These are phyloP conservation scores for Pantherophis alleghaniensis DNA, from an alignment of 2,797 vertebrate genomes.

Conservation along the genomic window DNA sequence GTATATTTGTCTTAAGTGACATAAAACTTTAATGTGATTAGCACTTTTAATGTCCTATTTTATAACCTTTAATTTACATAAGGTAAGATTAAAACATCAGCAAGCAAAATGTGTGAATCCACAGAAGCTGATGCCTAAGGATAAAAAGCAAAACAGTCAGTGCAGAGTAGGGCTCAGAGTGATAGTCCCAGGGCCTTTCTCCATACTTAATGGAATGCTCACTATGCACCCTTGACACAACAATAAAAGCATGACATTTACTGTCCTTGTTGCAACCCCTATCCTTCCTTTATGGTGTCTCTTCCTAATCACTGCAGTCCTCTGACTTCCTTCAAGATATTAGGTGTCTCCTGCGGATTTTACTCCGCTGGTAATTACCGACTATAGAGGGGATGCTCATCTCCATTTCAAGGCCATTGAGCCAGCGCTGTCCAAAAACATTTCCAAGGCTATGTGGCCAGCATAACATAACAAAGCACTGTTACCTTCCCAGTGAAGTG, in stretches of 20 bases:
- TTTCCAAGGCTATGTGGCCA: not conserved
- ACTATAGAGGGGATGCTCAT: not conserved
- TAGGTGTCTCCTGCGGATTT: not conserved
- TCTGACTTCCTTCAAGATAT: not conserved
- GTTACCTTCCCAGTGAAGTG: too few species aligned
- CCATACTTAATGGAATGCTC: not conserved
- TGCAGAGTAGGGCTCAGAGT: not conserved
- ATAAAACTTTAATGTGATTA: not conserved
- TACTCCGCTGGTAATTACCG: not conserved
- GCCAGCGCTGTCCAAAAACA: not conserved
- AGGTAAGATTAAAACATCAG: not conserved
- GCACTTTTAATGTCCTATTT: not conserved
- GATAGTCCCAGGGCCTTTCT: not conserved
- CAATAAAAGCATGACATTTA: not conserved
- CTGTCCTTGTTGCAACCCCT: not conserved
- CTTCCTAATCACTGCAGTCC: not conserved
- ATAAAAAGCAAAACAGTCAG: not conserved
- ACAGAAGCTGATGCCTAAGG: not conserved
- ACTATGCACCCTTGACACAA: not conserved
- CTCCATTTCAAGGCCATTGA: not conserved
- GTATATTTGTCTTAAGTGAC: not conserved
- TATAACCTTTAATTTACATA: not conserved
- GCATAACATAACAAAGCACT: not conserved
- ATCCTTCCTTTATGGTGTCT: not conserved
- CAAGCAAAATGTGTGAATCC: not conserved